These are phyloP conservation scores for Agriopis aurantiaria DNA, from an alignment of 2,888 invertebrate species.

Conservation along the genomic window DNA sequence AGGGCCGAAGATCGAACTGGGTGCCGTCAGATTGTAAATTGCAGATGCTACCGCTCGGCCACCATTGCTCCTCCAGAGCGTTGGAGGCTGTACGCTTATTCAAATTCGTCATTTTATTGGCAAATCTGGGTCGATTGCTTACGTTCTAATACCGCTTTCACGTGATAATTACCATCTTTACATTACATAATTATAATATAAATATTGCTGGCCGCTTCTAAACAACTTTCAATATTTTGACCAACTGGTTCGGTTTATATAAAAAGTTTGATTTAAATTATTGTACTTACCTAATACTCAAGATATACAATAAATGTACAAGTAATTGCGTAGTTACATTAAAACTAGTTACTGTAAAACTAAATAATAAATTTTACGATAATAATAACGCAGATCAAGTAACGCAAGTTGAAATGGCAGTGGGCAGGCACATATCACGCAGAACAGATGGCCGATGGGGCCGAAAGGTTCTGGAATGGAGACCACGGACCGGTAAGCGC, in stretches of 20 bases:
- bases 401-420: no score
- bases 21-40: no score
- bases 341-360: conserved; percentile 13
- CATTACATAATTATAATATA: conserved; percentile 48
- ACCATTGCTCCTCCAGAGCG: not conserved
- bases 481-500: no score
- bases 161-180: conserved; percentile 44
- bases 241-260: conserved; percentile 35
- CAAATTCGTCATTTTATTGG: conserved; percentile 21
- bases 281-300: conserved; percentile 11
- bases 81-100: conserved; percentile 8
- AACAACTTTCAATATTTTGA: conserved; percentile 47
- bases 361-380: conserved; percentile 12
- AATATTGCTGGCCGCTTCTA: conserved; percentile 34
- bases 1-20: no score
- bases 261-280: conserved; percentile 28
- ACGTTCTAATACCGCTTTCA: conserved; percentile 48
- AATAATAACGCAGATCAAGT: not conserved
- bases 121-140: conserved; percentile 34
- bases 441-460: no score
- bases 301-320: not conserved
- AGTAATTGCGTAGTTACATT: conserved; percentile 17
- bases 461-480: no score
- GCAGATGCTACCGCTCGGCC: no score
- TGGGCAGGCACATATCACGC: no score